Evolutionary conservation across 1,140 invertebrate species (phyloP), one percentile per base, ranked within the genome.

Genomic region (Dendrolimus kikuchii): DNA sequence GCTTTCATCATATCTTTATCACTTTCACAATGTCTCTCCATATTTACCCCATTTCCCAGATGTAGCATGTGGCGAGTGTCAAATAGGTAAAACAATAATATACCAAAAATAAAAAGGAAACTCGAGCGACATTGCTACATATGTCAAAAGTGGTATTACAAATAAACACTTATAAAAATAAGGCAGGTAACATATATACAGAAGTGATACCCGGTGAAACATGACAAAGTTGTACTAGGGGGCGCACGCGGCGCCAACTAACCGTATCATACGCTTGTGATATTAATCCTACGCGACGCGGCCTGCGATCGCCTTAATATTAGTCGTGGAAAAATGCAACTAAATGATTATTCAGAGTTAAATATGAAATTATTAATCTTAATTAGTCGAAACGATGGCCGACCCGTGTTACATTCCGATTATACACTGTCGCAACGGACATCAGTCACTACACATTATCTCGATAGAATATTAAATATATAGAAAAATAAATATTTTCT

Each of bases 1-100:
- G 86, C 84, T 87, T 51, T 88, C 79, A 82, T 83, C 78, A 78
- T 83, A 82, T 86, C 77, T 84, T 86, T 82, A 86, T 86, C 79
- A 84, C 77, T 81, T 86, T 90, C 89, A 90, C 89, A 90, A 90
- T 90, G 89, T 90, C 88, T 88, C 85, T 89, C 88, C 88, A 89
- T 89, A 89, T 89, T 88, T 88, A 88, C 87, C 87, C 87, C 84
- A 88, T 86, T 88, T 87, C 85, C 84, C 87, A 88, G 67, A 87
- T 88, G 87, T 87, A 88, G 87, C 87, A 88, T 78, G 82, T 81
- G 71, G 80, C 82, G 70, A 83, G 80, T 79, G 66, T 80, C 60
- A 68, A 66, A 51, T 64, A 77, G 74, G 74, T 77, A 76, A 82
- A 80, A 76, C 81, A 77, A 74, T 72, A 64, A 77, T 71, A 75